Conservation (phyloP, 2,113 vertebrate genomes). For the Collichthys lucidus region DNA sequence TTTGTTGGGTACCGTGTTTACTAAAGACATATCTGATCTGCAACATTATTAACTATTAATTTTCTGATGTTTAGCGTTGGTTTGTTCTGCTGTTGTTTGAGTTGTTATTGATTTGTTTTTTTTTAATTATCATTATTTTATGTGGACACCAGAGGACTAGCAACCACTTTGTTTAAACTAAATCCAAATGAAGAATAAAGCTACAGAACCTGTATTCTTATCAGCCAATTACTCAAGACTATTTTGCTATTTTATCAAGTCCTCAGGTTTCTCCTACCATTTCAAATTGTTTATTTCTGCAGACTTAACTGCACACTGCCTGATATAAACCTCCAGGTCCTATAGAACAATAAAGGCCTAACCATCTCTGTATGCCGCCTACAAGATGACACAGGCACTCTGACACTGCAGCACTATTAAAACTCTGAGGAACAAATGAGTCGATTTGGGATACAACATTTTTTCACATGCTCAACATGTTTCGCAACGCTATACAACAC, state of each 20-base stretch:
- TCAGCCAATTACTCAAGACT: neutral
- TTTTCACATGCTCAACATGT: constrained; percentile 39
- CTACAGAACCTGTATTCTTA: neutral
- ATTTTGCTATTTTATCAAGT: neutral
- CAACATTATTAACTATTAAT: too few relatives aligned
- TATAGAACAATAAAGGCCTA: constrained; percentile 22
- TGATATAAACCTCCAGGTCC: constrained; percentile 29
- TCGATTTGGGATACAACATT: constrained; percentile 43
- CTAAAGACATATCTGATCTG: too few relatives aligned
- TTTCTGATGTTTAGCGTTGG: too few relatives aligned
- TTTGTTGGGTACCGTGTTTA: too few relatives aligned
- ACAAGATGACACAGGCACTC: constrained; percentile 36
- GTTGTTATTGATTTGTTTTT: neutral
- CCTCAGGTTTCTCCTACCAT: neutral
- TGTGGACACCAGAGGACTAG: neutral
- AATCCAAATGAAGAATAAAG: neutral
- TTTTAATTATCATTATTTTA: neutral
- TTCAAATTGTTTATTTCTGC: constrained; percentile 1
- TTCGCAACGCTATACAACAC: constrained; percentile 29
- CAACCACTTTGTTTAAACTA: neutral
- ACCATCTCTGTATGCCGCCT: constrained; percentile 26
- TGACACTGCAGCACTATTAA: constrained; percentile 16
- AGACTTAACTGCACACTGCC: neutral
- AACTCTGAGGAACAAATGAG: constrained; percentile 33
- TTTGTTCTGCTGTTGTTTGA: neutral